Percentiles rank a stretch among this genome's conserved stretches.
phyloP scores from a whole-genome alignment of 2,113 vertebrate genomes.

The Neogale vison region DNA sequence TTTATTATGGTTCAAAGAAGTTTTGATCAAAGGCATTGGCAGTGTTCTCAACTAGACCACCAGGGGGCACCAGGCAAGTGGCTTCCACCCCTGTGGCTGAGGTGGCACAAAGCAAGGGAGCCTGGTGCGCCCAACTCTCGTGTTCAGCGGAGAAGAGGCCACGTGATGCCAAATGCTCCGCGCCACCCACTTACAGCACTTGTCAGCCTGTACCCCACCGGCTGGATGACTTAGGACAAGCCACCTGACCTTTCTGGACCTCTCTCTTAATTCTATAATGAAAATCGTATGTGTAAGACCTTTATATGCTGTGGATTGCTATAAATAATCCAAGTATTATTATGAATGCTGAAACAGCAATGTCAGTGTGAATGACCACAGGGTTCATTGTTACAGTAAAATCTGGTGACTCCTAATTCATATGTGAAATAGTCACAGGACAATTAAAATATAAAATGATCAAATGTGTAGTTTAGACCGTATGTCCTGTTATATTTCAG shows the following conservation, averaged over 20 bases:
- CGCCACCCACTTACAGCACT: not conserved
- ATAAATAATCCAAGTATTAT: not conserved
- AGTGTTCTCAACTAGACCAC: not conserved
- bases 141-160: not conserved
- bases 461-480: not conserved
- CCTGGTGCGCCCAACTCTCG: not conserved
- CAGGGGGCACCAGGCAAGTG: not conserved
- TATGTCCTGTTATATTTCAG: not conserved
- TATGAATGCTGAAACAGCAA: slow-evolving; percentile 5
- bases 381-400: not conserved
- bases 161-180: not conserved
- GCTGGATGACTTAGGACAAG: not conserved
- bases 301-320: not conserved
- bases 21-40: not conserved
- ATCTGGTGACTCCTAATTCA: not conserved
- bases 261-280: not conserved
- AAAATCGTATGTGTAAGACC: not conserved
- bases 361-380: not conserved
- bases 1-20: not conserved
- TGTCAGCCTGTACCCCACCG: not conserved
- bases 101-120: not conserved
- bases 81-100: not conserved
- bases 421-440: not conserved
- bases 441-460: not conserved
- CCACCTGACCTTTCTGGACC: not conserved